phyloP scores from a whole-genome alignment of 92 coral and sea anemone species.

The Blastomussa wellsi region DNA sequence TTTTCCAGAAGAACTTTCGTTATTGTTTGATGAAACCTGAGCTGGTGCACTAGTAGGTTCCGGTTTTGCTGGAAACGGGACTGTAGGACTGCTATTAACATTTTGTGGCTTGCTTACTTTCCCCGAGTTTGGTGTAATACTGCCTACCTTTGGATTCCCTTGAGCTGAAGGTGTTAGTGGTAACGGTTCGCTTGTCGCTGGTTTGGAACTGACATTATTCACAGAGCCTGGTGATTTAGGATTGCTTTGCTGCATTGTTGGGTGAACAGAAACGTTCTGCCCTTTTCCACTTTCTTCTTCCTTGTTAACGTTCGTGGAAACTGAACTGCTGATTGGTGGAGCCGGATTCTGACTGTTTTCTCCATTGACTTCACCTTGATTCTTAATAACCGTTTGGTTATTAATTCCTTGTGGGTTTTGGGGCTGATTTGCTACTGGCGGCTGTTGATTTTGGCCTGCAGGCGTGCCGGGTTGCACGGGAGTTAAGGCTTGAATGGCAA shows the following conservation, averaged over 20 bases:
- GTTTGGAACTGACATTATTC: neutral
- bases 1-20: neutral
- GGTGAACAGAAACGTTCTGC: neutral
- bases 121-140: neutral
- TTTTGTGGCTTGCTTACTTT: neutral
- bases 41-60: neutral
- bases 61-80: neutral
- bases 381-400: neutral
- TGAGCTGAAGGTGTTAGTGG: neutral
- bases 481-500: conserved; percentile 16
- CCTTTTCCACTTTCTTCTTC: neutral
- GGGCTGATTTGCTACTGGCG: neutral
- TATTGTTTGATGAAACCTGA: neutral
- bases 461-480: neutral
- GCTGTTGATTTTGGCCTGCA: neutral
- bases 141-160: neutral
- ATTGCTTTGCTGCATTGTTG: conserved; percentile 1
- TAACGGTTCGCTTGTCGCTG: neutral
- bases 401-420: neutral
- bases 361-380: neutral
- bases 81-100: neutral
- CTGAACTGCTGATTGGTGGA: neutral
- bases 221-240: neutral
- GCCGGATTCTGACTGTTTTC: neutral
- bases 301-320: neutral